phyloP scores from a whole-genome alignment of 2,113 vertebrate genomes.

The Mola mola region DNA sequence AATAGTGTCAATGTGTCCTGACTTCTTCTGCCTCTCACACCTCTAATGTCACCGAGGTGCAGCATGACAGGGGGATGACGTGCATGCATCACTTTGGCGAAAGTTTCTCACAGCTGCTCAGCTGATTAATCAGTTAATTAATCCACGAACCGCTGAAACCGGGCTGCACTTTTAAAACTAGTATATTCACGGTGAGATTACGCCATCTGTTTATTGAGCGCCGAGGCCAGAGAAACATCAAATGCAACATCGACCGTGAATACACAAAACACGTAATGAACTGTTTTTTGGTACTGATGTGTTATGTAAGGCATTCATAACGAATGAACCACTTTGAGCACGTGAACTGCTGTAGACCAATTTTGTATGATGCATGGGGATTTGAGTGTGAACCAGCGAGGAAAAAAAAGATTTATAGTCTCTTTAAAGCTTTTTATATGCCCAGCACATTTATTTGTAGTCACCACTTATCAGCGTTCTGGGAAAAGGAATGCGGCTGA shows the following conservation, averaged over 20 bases:
- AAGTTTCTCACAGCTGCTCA: slow-evolving; percentile 33
- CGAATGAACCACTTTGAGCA: not conserved
- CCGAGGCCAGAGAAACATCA: not conserved
- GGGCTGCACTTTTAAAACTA: slow-evolving; percentile 27
- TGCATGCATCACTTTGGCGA: slow-evolving; percentile 41
- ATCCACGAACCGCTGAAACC: slow-evolving; percentile 32
- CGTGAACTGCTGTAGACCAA: not conserved
- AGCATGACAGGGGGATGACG: slow-evolving; percentile 45
- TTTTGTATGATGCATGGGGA: not conserved
- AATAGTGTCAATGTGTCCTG: slow-evolving; percentile 35
- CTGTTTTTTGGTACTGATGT: not conserved
- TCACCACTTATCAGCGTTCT: no score
- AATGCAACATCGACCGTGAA: not conserved
- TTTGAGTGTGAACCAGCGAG: not conserved
- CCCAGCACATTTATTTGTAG: not conserved
- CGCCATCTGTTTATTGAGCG: slow-evolving; percentile 7
- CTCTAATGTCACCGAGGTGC: slow-evolving; percentile 50
- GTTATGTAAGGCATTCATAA: not conserved
- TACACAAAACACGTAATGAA: not conserved
- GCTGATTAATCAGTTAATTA: slow-evolving; percentile 23
- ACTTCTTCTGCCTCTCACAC: slow-evolving; percentile 53
- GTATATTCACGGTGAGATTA: slow-evolving; percentile 12
- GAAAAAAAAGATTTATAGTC: not conserved
- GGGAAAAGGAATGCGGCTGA: no score
- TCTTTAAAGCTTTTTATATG: not conserved